A percentile compares a stretch with the other conserved stretches of the same genome.
These are phyloP conservation scores for Opisthocomus hoazin DNA, from an alignment of 2,113 vertebrate species.

Conservation along the genomic window DNA sequence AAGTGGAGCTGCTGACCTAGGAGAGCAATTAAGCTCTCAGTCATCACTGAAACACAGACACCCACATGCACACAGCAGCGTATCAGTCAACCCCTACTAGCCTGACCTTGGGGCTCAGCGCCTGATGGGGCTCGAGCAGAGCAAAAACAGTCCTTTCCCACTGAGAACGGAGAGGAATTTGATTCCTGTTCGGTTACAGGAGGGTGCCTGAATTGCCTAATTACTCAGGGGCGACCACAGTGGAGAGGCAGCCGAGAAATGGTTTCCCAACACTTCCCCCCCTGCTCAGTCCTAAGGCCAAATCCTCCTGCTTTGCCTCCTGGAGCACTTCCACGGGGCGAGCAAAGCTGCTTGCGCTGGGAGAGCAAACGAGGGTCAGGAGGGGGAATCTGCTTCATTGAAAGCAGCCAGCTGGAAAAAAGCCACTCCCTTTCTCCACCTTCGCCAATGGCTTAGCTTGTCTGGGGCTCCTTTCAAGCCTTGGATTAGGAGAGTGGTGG, in stretches of 20 bases:
- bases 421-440: conserved; percentile 9
- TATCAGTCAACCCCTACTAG: not conserved
- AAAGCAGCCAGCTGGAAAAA: conserved; percentile 29
- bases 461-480: not conserved
- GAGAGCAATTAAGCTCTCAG: conserved; percentile 3
- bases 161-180: not conserved
- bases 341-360: not conserved
- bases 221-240: not conserved
- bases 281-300: not conserved
- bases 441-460: not conserved
- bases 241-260: not conserved
- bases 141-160: not conserved
- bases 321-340: not conserved
- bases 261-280: not conserved
- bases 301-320: not conserved
- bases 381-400: not conserved
- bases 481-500: not conserved
- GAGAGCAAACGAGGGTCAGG: not conserved
- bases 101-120: not conserved
- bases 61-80: not conserved
- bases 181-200: not conserved
- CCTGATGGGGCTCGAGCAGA: not conserved
- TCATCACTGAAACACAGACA: not conserved
- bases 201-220: not conserved
- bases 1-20: not conserved